Evolutionary conservation across 2,113 vertebrate species (phyloP), one percentile per base, ranked within the genome.

Genomic region (Odobenus rosmarus): DNA sequence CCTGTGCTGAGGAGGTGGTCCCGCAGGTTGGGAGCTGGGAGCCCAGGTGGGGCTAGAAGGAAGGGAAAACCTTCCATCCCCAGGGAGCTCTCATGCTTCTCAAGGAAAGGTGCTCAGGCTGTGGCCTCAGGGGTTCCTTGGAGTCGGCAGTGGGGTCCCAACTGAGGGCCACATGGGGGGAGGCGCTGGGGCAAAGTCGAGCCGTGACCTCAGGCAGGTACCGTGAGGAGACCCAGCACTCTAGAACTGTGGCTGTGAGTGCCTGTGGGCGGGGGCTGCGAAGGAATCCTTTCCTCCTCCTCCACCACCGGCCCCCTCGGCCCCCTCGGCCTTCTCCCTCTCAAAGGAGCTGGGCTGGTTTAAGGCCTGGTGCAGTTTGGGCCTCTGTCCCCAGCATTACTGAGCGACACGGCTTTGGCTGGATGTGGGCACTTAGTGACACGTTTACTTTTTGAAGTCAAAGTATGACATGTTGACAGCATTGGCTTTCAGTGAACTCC

Each of bases 391-490:
- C 5, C 18, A 64, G 7, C 0, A 26, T 69, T 42, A 81, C 49
- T 11, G 71, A 95, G 36, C 76, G 62, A 42, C 81, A 28, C 7
- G n/a, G 62, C 5, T 21, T 51, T 9, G 36, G 21, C 21, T n/a
- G 46, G 72, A 36, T 57, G 11, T 26, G 36, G 67, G 10, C 5
- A 4, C 24, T 88, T 57, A 77, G 36, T 71, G 86, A 91, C 77
- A 72, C 85, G 76, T 88, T 71, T 83, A 85, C 93, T 61, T 94
- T 39, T 31, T 71, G n/a, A 88, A 67, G 82, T 94, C 71, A 72
- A 53, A 80, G 19, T 72, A 13, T 36, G 71, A 55, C 23, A 42
- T 74, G 33, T 88, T 71, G 71, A 42, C 18, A 88, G 55, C 4
- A 10, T 31, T 77, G 64, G 46, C 13, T 93, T 84, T 89, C 51